phyloP scores from a whole-genome alignment of 2,113 vertebrate genomes.

The Ornithorhynchus anatinus region DNA sequence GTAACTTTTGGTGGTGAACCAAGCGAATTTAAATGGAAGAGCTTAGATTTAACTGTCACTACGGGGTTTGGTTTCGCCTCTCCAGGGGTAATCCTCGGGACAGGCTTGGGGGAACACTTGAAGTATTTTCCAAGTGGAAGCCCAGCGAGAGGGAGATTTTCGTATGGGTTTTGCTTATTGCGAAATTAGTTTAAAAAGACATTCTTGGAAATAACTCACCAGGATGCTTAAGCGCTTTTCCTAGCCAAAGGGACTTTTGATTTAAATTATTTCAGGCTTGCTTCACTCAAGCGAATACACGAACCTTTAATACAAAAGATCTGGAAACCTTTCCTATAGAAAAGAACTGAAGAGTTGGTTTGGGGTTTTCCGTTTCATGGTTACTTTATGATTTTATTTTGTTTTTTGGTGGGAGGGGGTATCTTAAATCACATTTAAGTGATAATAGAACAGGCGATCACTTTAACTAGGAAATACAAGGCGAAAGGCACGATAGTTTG shows the following conservation, averaged over 20 bases:
- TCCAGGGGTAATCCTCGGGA: conserved; percentile 62
- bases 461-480: conserved; percentile 69
- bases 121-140: conserved; percentile 55
- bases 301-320: conserved; percentile 33
- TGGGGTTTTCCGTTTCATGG: conserved; percentile 31
- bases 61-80: conserved; percentile 52
- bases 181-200: conserved; percentile 30
- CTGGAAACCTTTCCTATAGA: conserved; percentile 37
- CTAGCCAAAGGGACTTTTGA: conserved; percentile 41
- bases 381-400: conserved; percentile 50
- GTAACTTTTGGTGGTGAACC: conserved; percentile 55
- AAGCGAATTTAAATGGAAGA: conserved; percentile 53
- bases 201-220: conserved; percentile 53
- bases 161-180: conserved; percentile 44
- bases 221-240: conserved; percentile 28
- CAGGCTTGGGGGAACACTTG: conserved; percentile 44
- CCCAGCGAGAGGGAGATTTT: conserved; percentile 38
- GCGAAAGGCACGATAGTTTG: conserved; percentile 61
- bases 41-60: conserved; percentile 54
- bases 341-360: conserved; percentile 53
- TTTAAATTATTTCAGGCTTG: conserved; percentile 52
- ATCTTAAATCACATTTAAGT: conserved; percentile 68
- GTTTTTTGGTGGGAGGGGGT: conserved; percentile 12
- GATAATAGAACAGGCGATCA: conserved; percentile 59
- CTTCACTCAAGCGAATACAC: conserved; percentile 47